These are phyloP conservation scores for Noctua comes DNA, from an alignment of 2,888 invertebrate genomes.

Conservation along the genomic window DNA sequence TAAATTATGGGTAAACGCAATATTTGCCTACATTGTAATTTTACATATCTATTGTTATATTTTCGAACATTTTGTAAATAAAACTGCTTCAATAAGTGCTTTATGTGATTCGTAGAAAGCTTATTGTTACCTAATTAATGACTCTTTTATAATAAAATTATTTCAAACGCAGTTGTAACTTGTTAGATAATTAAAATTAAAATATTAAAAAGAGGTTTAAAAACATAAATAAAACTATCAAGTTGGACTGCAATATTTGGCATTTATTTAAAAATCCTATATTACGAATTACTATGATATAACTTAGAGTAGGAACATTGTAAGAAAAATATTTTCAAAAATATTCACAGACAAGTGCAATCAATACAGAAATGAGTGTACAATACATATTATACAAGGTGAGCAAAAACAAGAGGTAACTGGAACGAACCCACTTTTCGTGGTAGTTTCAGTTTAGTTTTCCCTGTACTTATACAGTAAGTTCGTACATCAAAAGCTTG, in stretches of 20 bases:
- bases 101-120: neutral
- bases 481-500: neutral
- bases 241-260: constrained; percentile 51
- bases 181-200: neutral
- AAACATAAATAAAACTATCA: constrained; percentile 35
- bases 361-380: constrained; percentile 1
- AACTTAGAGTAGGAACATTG: constrained; percentile 34
- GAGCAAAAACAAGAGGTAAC: neutral
- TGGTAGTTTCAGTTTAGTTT: no score
- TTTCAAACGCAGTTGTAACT: neutral
- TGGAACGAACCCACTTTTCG: neutral
- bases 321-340: constrained; percentile 1
- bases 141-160: neutral
- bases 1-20: neutral
- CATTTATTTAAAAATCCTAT: constrained; percentile 51
- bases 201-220: neutral
- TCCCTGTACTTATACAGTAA: neutral
- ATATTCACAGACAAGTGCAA: neutral
- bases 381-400: neutral
- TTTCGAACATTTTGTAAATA: constrained; percentile 30
- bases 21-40: neutral
- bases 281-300: constrained; percentile 11
- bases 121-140: neutral
- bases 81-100: constrained; percentile 2
- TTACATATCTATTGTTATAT: neutral